Conservation (phyloP, 1,140 invertebrate genomes). For the Sinonovacula constricta region DNA sequence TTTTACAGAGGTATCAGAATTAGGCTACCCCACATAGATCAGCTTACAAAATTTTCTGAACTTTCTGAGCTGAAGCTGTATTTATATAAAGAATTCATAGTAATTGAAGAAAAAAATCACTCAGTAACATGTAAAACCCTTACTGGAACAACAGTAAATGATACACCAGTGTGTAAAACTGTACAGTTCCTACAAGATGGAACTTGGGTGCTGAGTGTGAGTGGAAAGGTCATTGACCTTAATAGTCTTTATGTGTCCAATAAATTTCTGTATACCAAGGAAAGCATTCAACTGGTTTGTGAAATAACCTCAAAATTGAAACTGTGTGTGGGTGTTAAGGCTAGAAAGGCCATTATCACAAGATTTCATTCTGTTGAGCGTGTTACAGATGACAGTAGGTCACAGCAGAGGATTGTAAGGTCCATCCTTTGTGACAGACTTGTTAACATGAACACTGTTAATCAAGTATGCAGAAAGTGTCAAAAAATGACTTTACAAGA, state of each 20-base stretch:
- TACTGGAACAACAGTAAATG: not conserved
- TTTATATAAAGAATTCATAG: not conserved
- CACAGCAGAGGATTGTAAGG: slow-evolving; percentile 4
- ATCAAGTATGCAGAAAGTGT: slow-evolving; percentile 3
- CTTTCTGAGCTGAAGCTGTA: not conserved
- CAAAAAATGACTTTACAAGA: slow-evolving; percentile 27
- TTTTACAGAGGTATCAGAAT: slow-evolving; percentile 1
- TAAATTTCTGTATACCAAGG: not conserved
- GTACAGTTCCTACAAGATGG: not conserved
- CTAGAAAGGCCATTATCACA: not conserved
- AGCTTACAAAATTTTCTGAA: not conserved
- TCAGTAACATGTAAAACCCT: too few relatives aligned
- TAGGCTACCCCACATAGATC: not conserved
- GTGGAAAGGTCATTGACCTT: slow-evolving; percentile 6
- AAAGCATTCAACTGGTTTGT: not conserved
- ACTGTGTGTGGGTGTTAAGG: slow-evolving; percentile 16
- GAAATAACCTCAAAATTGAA: not conserved
- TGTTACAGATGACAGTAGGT: not conserved
- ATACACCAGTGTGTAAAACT: slow-evolving; percentile 1
- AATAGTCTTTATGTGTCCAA: not conserved
- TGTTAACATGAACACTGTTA: not conserved
- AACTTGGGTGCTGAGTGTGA: not conserved
- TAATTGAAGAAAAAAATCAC: not conserved
- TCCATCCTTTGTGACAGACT: slow-evolving; percentile 3
- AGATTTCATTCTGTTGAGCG: slow-evolving; percentile 24